A percentile compares a stretch with the other conserved stretches of the same genome.
These are phyloP conservation scores for Drosophila azteca DNA, from an alignment of 1,140 invertebrate species.

Conservation along the genomic window DNA sequence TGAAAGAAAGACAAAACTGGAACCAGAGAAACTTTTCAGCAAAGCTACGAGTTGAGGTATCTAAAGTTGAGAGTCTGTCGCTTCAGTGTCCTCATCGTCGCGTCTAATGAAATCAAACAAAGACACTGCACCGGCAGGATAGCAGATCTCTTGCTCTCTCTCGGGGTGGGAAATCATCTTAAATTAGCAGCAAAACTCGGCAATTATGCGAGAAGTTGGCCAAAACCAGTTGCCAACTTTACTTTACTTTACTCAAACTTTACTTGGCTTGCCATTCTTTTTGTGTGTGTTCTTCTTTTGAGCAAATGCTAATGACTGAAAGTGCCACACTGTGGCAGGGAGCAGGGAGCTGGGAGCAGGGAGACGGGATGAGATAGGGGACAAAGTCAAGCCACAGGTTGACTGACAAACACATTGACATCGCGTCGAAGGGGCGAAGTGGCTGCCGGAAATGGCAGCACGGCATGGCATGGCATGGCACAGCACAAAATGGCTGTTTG, in stretches of 20 bases:
- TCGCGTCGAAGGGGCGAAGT: conserved; percentile 2
- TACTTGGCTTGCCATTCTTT: background rate
- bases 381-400: conserved; percentile 69
- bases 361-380: background rate
- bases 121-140: conserved; percentile 47
- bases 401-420: conserved; percentile 62
- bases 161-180: conserved; percentile 23
- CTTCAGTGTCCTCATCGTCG: conserved; percentile 33
- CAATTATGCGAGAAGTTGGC: conserved; percentile 76
- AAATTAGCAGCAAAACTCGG: conserved; percentile 75
- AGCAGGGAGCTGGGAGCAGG: background rate
- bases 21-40: conserved; percentile 30
- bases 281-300: conserved; percentile 27
- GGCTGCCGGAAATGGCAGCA: conserved; percentile 56
- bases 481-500: conserved; percentile 75
- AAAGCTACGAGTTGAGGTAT: conserved; percentile 2
- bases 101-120: conserved; percentile 73
- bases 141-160: background rate
- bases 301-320: conserved; percentile 72
- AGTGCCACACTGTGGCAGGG: conserved; percentile 40
- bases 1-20: conserved; percentile 34
- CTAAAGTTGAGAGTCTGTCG: conserved; percentile 30
- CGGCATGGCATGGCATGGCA: conserved; percentile 26
- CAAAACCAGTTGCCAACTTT: conserved; percentile 65
- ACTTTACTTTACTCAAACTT: conserved; percentile 6